Percentiles rank a stretch among this genome's conserved stretches.
These are phyloP conservation scores for Calliphora vicina DNA, from an alignment of 1,140 invertebrate species.

Conservation along the genomic window DNA sequence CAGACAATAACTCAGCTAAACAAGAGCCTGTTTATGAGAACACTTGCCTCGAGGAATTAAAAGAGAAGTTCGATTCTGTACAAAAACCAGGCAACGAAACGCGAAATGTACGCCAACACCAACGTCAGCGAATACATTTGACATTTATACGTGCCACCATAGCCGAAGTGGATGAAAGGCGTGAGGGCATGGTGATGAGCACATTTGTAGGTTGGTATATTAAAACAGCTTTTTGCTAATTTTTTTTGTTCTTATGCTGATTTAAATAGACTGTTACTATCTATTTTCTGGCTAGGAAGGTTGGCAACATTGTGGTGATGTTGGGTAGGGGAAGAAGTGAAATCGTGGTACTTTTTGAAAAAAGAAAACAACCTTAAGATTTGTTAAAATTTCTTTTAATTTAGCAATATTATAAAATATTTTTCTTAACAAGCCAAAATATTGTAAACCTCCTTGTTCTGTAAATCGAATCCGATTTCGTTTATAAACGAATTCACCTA, in stretches of 20 bases:
- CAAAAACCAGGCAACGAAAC: conserved; percentile 28
- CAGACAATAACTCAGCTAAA: conserved; percentile 31
- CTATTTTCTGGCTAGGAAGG: not conserved
- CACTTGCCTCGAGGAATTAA: conserved; percentile 41
- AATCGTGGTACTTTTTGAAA: no score
- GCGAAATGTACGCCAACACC: not conserved
- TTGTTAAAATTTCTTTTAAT: no score
- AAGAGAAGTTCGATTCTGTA: not conserved
- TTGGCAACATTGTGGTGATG: not conserved
- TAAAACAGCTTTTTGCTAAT: not conserved
- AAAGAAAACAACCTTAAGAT: no score
- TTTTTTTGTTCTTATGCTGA: not conserved
- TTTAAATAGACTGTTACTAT: not conserved
- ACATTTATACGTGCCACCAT: conserved; percentile 48
- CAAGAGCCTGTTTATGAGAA: conserved; percentile 55
- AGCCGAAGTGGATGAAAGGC: conserved; percentile 32
- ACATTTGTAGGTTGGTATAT: conserved; percentile 58
- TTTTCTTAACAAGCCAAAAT: no score
- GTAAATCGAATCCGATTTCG: no score
- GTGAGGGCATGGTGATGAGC: conserved; percentile 51
- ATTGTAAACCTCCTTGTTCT: no score
- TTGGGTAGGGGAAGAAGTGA: not conserved
- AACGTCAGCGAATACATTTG: conserved; percentile 35
- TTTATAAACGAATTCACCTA: no score
- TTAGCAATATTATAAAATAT: no score